phyloP scores from a whole-genome alignment of 2,797 vertebrate species.

The Clarias platycephalus region DNA sequence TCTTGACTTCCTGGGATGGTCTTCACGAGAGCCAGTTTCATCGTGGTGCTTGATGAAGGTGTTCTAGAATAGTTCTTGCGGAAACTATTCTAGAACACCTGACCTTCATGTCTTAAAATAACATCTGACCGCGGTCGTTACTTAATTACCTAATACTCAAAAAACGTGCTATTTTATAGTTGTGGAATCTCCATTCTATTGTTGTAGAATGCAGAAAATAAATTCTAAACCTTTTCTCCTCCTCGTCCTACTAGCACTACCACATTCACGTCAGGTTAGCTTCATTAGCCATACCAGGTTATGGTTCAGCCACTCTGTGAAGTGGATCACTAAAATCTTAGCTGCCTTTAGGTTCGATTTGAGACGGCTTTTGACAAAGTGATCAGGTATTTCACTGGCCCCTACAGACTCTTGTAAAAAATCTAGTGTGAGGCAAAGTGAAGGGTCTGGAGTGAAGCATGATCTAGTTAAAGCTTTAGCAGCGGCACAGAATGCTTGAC shows the following conservation, averaged over 20 bases:
- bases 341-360: background rate
- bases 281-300: background rate
- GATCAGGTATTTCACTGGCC: background rate
- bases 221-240: background rate
- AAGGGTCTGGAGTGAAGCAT: slow-evolving; percentile 11
- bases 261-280: background rate
- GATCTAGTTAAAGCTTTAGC: slow-evolving; percentile 16
- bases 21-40: no score
- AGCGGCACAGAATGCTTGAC: slow-evolving; percentile 21
- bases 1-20: no score
- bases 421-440: background rate
- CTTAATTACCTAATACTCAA: no score
- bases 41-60: no score
- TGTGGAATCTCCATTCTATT: no score
- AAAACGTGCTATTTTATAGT: no score
- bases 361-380: background rate
- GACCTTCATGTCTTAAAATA: no score
- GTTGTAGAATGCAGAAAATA: no score
- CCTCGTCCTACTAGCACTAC: background rate
- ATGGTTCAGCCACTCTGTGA: background rate
- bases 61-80: no score
- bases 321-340: background rate
- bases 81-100: no score
- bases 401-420: slow-evolving; percentile 8
- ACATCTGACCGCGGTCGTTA: no score